Base-by-base conservation (phyloP, 2,888 invertebrate species). In the Sturmia bella region DNA sequence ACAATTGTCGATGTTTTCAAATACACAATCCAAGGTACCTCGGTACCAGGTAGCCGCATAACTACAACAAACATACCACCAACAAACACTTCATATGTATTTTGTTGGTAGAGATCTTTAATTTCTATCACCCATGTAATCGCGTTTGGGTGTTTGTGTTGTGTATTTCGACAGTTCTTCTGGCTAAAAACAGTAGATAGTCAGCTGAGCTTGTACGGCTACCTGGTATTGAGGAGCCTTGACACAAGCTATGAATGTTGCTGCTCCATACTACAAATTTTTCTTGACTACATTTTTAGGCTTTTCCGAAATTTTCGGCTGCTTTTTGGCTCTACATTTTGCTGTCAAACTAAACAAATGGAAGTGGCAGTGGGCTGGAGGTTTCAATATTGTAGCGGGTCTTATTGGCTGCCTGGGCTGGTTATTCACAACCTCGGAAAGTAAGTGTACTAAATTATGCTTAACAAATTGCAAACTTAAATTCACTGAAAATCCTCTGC, bases 311-410 rank as follows among this genome's bases (percentile, higher is more conserved):
- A 89, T 92, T 3, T 80, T 90, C 45, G 92, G 92, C 61, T 90
- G 91, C 79, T 89, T 91, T 45, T 57, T 91, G 77, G 92, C 90
- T 3, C 85, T 91, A 17, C 87, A 89, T 61, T 89, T 91, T 15
- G 86, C 91, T 1, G 85, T 91, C 56, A 89, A 89, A 63, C 87
- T 87, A 76, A 87, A 88, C 77, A 88, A 87, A 64, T 87, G 88
- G 85, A 92, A 91, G 83, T 92, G 91, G 91, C 87, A 89, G 43
- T 90, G 85, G 79, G 89, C 90, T 4, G 91, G 91, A 1, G 85
- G 86, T 50, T 89, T 91, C 63, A 91, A 91, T 77, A 89, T 90
- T 50, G 61, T 91, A 0, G 89, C 90, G 0, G 91, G 91, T 19
- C 69, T 91, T n/a, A 84, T 91, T 27, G 90, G 90, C 50, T 90